A percentile compares a stretch with the other conserved stretches of the same genome.
Conservation (phyloP, 2,888 invertebrate genomes). For the Tolmerus cingulatus region DNA sequence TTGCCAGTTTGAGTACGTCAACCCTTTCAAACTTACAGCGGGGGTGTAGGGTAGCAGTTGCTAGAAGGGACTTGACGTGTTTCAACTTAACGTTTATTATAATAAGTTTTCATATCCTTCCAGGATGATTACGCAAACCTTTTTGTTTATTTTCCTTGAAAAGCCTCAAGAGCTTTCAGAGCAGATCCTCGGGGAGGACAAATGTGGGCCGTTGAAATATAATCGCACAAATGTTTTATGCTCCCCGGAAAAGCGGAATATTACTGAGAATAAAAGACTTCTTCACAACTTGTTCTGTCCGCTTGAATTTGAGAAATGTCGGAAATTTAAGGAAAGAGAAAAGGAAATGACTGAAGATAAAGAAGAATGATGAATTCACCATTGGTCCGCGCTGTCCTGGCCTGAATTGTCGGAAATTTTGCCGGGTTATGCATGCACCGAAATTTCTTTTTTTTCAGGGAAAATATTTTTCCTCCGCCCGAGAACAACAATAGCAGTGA, state of each 20-base stretch:
- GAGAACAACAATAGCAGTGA: background rate
- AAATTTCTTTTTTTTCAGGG: background rate
- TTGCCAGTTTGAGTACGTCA: background rate
- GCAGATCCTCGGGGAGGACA: background rate
- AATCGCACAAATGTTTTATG: background rate
- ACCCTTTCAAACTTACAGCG: background rate
- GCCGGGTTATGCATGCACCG: background rate
- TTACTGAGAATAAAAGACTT: background rate
- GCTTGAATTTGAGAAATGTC: background rate
- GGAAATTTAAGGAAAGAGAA: background rate
- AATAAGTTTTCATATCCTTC: background rate
- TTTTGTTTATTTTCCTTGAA: background rate
- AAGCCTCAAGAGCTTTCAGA: background rate
- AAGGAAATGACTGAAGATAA: background rate
- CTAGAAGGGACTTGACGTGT: background rate
- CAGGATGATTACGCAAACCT: background rate
- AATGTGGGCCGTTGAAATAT: background rate
- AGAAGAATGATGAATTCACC: background rate
- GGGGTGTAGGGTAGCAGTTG: background rate
- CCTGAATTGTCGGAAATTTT: background rate
- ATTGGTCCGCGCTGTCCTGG: background rate
- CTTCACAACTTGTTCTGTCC: background rate
- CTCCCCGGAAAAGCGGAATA: background rate
- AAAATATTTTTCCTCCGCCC: background rate
- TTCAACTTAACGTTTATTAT: background rate